phyloP scores from a whole-genome alignment of 2,888 invertebrate species.

The Andrena bicolor region DNA sequence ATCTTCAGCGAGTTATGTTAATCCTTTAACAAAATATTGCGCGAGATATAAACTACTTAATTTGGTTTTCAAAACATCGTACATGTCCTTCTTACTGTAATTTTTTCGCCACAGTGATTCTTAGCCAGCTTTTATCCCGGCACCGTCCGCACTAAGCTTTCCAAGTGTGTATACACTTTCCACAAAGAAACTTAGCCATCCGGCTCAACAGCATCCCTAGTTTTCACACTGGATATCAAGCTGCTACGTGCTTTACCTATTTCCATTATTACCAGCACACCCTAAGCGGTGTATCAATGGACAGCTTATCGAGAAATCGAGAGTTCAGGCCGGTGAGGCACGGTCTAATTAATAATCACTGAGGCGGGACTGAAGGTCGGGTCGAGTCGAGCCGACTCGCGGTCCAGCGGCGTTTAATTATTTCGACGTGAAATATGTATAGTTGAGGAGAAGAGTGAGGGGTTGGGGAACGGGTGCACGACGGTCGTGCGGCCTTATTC shows the following conservation, averaged over 20 bases:
- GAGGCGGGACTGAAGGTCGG: slow-evolving; percentile 51
- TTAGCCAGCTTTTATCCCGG: too few relatives aligned
- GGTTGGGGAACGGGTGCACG: slow-evolving; percentile 72
- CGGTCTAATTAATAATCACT: slow-evolving; percentile 73
- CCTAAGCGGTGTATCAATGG: slow-evolving; percentile 34
- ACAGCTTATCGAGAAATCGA: slow-evolving; percentile 67
- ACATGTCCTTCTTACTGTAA: too few relatives aligned
- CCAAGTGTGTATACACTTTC: not conserved
- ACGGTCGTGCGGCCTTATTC: slow-evolving; percentile 76
- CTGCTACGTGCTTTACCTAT: slow-evolving; percentile 15
- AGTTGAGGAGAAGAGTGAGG: slow-evolving; percentile 63
- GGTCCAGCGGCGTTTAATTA: slow-evolving; percentile 80
- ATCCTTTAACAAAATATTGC: too few relatives aligned
- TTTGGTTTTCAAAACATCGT: too few relatives aligned
- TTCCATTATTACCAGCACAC: slow-evolving; percentile 31
- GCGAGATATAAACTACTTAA: too few relatives aligned
- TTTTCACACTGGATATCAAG: slow-evolving; percentile 18
- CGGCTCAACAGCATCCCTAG: not conserved
- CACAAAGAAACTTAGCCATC: not conserved
- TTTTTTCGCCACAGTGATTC: too few relatives aligned
- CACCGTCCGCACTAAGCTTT: too few relatives aligned
- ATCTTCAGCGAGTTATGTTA: too few relatives aligned
- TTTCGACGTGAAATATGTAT: slow-evolving; percentile 80
- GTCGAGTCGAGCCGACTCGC: slow-evolving; percentile 68
- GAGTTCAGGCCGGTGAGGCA: slow-evolving; percentile 52